Evolutionary conservation across 2,888 invertebrate genomes (phyloP), one percentile per base, ranked within the genome.

Genomic region (Artemia sp.): DNA sequence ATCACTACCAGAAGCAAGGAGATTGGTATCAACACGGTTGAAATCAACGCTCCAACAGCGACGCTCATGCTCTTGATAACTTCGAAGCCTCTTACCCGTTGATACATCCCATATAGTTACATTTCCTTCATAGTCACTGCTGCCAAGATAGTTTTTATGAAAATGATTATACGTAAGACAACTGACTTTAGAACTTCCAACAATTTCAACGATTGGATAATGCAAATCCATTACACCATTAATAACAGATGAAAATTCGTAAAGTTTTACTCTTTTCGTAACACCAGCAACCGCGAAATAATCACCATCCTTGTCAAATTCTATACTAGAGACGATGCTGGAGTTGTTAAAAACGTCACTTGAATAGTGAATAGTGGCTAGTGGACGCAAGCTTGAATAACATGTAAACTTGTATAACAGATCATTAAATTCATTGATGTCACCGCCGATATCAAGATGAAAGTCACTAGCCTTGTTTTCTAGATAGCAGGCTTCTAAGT

Each of bases 11-110:
- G 92, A 92, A 0, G 94, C 94, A 71, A 95, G 85, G 66, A 94
- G 80, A 50, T 90, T 84, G 12, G 92, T 90, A 78, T 95, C 93
- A 51, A 90, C 87, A 74, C 88, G 85, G 79, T 92, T 94, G 80
- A 94, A 95, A 80, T 94, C 92, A 53, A 95, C 93, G 74, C 91
- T 91, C 94, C 95, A 95, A 78, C 92, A 92, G 67, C 94, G 83
- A 78, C 93, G 93, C 79, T 94, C 92, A 80, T 95, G 95, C 78
- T 94, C 94, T 78, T 89, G 85, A 76, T 85, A 87, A 73, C 73
- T 72, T 76, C 88, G 84, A 2, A 86, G 86, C 71, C 86, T 81
- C 75, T 86, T 85, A 12, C 87, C 88, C 1, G 88, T 88, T 53
- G 83, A 82, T 50, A 67, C 69, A 80, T 95, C 94, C 94, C 94